Percentiles rank a stretch among this genome's conserved stretches.
phyloP scores from a whole-genome alignment of 2,888 invertebrate species.

The Nudaria mundana region DNA sequence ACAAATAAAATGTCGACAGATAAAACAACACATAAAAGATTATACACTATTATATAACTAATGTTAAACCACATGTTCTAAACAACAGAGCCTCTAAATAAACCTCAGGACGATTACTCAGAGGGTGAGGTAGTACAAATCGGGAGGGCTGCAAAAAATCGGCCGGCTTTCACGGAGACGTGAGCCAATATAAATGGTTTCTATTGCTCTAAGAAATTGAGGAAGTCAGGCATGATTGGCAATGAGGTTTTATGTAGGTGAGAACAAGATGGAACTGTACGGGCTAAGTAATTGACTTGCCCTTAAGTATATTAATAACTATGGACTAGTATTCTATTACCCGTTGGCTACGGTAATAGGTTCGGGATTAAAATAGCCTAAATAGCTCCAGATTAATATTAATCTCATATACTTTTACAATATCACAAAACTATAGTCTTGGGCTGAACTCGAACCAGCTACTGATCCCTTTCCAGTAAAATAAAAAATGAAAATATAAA shows the following conservation, averaged over 20 bases:
- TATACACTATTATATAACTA: neutral
- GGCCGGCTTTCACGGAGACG: conserved; percentile 11
- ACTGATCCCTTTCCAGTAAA: too few relatives aligned
- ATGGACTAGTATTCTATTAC: too few relatives aligned
- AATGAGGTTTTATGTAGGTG: conserved; percentile 23
- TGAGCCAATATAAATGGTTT: conserved; percentile 29
- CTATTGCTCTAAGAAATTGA: conserved; percentile 28
- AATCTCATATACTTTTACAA: too few relatives aligned
- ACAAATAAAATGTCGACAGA: neutral
- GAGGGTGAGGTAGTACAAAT: conserved; percentile 8
- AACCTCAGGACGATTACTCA: conserved; percentile 20
- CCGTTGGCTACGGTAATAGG: too few relatives aligned
- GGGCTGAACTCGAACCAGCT: too few relatives aligned
- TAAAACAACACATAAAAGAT: neutral
- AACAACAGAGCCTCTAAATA: conserved; percentile 15
- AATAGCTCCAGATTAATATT: too few relatives aligned
- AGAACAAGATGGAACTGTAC: neutral
- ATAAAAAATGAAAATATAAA: too few relatives aligned
- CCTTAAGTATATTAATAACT: neutral
- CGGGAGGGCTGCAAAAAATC: conserved; percentile 24
- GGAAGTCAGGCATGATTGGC: conserved; percentile 24
- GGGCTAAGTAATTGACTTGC: neutral
- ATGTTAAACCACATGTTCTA: conserved; percentile 7
- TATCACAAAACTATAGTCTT: too few relatives aligned
- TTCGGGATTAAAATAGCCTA: too few relatives aligned